These are phyloP conservation scores for Ptilonorhynchus violaceus DNA, from an alignment of 2,113 vertebrate species.

Conservation along the genomic window DNA sequence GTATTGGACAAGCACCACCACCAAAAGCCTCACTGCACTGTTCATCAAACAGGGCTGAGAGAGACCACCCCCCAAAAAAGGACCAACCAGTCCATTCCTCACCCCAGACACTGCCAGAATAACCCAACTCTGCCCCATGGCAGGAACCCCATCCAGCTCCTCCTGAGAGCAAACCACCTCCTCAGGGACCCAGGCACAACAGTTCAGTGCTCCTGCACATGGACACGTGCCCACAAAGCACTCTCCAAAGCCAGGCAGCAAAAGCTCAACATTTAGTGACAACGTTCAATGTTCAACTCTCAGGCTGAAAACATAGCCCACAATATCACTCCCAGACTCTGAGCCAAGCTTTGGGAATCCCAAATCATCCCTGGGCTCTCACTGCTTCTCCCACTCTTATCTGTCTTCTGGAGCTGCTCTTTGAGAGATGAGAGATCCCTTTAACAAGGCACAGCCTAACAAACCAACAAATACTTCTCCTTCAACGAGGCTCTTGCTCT, in stretches of 20 bases:
- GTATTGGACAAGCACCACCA: neutral
- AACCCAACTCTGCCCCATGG: neutral
- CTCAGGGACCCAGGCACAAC: fast-evolving
- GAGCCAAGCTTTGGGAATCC: neutral
- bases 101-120: fast-evolving
- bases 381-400: neutral
- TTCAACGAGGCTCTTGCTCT: neutral
- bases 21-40: neutral
- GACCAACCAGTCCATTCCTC: neutral
- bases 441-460: neutral
- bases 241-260: neutral
- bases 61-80: neutral
- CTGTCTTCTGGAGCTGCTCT: neutral
- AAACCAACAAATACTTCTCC: neutral
- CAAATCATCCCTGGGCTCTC: neutral
- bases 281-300: neutral
- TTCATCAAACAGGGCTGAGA: neutral
- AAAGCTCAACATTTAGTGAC: neutral
- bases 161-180: neutral
- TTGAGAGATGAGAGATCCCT: neutral
- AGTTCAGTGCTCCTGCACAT: fast-evolving
- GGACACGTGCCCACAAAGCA: neutral
- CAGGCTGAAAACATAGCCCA: neutral
- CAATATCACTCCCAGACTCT: neutral
- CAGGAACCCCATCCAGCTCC: neutral